Base-by-base conservation (phyloP, 2,113 vertebrate species). In the Microcebus tavaratra region DNA sequence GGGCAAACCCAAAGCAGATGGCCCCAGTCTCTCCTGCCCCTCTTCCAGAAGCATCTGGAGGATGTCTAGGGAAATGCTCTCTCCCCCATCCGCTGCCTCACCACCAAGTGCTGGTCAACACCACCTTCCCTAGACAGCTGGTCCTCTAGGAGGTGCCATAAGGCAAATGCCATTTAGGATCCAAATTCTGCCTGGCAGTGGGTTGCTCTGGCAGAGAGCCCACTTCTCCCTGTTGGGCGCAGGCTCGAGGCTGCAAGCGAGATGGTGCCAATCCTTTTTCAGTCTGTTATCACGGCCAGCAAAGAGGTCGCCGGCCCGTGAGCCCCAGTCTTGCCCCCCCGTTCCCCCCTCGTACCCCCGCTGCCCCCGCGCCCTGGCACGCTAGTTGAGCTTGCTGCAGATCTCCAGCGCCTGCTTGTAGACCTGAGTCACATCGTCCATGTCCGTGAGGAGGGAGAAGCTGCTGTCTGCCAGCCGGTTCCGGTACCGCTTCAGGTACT, bases 371-470 rank as follows among this genome's bases (percentile, higher is more conserved):
- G 23, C 95, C 94, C 91, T 34, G 23, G 50, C 91, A 88, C 79
- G 94, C 98, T 99, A 99, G 98, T 99, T 99, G 98, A 99, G 99
- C 93, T 99, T 99, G 98, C 98, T 99, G 98, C 99, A 99, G 98
- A 99, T 99, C 98, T 99, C 99, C 97, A 99, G 99, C 97, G 99
- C 99, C 98, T 99, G 99, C 98, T 99, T 99, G 98, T 99, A 99
- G 98, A 99, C 99, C 99, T 99, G 99, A 99, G 99, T 99, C 99
- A 99, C 98, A 50, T 99, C 99, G 96, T 99, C 99, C 99, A 99
- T 99, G 98, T 99, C 99, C 68, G 99, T 98, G 93, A 99, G 99
- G 98, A 99, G 98, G 93, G 99, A 99, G 99, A 99, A 99, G 99
- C 99, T 99, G 98, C 99, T 99, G 98, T 99, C 99, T 80, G 98